These are phyloP conservation scores for Oceanodroma tethys DNA, from an alignment of 2,113 vertebrate species.

Conservation along the genomic window DNA sequence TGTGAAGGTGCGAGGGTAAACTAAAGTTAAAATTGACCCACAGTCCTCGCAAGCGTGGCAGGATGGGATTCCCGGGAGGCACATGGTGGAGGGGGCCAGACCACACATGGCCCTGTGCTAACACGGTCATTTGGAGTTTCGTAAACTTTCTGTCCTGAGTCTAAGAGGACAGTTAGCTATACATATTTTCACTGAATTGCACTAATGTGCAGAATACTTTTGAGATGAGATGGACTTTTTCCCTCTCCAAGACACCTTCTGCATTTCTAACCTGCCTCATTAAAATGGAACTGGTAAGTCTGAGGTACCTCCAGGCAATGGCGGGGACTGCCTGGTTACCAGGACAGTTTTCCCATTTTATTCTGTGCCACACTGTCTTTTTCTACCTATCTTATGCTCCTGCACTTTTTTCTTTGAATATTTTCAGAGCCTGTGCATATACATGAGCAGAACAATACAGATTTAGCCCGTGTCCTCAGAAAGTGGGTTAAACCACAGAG, in stretches of 20 bases:
- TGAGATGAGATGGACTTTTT: not conserved
- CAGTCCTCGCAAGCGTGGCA: fast-evolving
- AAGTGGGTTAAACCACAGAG: not conserved
- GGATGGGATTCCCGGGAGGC: not conserved
- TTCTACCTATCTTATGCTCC: not conserved
- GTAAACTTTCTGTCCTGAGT: not conserved
- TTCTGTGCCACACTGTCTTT: not conserved
- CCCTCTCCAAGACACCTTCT: not conserved
- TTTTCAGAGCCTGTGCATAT: not conserved
- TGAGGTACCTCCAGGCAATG: not conserved
- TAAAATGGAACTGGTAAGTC: not conserved
- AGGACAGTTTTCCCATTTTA: not conserved
- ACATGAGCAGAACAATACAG: not conserved
- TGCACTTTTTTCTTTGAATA: not conserved
- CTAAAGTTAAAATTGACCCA: not conserved
- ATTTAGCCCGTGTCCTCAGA: not conserved
- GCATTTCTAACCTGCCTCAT: not conserved
- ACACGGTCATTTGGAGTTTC: not conserved
- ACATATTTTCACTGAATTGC: not conserved
- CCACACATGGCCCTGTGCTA: not conserved
- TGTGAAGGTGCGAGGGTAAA: not conserved
- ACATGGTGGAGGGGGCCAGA: not conserved
- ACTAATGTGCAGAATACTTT: not conserved
- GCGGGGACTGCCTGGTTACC: not conserved
- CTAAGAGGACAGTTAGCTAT: not conserved